Percentiles rank a stretch among this genome's conserved stretches.
phyloP scores from a whole-genome alignment of 2,113 vertebrate species.

The Plecotus auritus region DNA sequence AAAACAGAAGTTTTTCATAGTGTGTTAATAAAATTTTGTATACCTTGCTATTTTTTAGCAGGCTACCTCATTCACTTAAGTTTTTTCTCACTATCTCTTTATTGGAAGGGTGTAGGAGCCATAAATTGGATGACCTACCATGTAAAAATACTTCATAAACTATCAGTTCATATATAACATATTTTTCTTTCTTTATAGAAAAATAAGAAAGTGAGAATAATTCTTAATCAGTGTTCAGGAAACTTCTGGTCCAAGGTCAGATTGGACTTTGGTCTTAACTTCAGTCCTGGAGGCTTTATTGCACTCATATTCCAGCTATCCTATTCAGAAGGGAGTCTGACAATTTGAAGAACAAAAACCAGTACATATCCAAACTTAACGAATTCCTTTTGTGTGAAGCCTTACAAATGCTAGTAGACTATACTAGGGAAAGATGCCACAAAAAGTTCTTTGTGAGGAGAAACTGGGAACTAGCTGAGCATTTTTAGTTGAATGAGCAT shows the following conservation, averaged over 20 bases:
- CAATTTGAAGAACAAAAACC: background rate
- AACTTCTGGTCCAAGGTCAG: background rate
- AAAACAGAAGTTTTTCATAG: background rate
- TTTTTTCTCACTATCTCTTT: background rate
- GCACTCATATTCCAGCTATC: background rate
- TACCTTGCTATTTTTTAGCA: background rate
- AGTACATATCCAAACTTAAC: background rate
- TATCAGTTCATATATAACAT: background rate
- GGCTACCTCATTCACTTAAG: background rate
- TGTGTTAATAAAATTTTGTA: background rate
- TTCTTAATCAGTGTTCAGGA: background rate
- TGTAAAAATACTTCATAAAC: background rate
- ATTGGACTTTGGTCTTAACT: background rate
- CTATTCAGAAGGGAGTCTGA: background rate
- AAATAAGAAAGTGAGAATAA: background rate
- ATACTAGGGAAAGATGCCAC: background rate
- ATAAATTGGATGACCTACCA: background rate
- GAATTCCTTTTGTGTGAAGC: background rate
- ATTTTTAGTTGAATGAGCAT: background rate
- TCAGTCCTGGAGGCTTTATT: background rate
- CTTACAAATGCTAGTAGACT: background rate
- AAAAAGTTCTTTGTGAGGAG: background rate
- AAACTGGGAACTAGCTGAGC: background rate
- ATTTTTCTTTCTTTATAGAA: background rate
- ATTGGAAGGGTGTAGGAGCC: background rate